Evolutionary conservation across 1,140 invertebrate genomes (phyloP), one percentile per base, ranked within the genome.

Genomic region (Drosophila bocki): DNA sequence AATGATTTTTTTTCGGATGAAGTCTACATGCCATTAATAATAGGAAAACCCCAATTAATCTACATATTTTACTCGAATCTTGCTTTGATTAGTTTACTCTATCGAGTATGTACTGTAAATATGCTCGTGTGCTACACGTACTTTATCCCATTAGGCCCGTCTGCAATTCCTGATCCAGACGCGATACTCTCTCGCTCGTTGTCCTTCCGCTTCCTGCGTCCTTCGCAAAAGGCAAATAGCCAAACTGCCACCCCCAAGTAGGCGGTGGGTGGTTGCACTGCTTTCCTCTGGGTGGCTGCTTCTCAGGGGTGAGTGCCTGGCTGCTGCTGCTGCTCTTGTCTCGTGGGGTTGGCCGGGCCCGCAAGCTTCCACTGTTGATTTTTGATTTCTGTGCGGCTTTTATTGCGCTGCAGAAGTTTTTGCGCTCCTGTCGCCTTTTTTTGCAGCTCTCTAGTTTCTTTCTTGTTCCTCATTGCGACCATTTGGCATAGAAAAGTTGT

Each of bases 91-190:
- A 15, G 12, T 56, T 26, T 8, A 7, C 13, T 22, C 5, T n/a
- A 22, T 7, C 13, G 35, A 56, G 19, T 3, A 1, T 39, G 8
- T 5, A 39, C 53, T 56, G 53, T 56, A n/a, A 26, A n/a, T 71
- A 37, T 60, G 29, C 33, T 29, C 42, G 54, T 44, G 45, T 60
- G 42, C 63, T 48, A 51, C 41, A 79, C 48, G 69, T 80, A 83
- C 84, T 74, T 88, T 86, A 87, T 87, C 70, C 84, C 79, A 83
- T 86, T 87, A 88, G 70, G 85, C 78, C 54, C 50, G 81, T 84
- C 82, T 81, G 81, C 72, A 68, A 76, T 71, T 83, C 74, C 72
- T 81, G 82, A 74, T 74, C 70, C 70, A 51, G 70, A 59, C 68
- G 45, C 58, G 47, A 72, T 59, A 56, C 37, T 64, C 47, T 64